These are phyloP conservation scores for Rhopalosiphum maidis DNA, from an alignment of 1,140 invertebrate species.

Conservation along the genomic window DNA sequence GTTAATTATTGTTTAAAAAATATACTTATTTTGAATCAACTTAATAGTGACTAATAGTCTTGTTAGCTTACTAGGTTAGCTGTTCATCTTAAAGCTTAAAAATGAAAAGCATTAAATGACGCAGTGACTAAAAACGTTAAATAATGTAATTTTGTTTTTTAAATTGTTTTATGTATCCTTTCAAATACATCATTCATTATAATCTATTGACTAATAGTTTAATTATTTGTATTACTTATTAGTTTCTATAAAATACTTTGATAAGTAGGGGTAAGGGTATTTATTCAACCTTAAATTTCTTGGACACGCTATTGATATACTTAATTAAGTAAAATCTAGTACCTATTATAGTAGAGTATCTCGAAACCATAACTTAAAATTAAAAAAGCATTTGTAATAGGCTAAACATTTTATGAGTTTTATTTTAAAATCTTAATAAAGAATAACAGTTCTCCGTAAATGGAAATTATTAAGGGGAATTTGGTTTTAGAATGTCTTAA, in stretches of 20 bases:
- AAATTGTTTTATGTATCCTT: not conserved
- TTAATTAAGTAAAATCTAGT: not conserved
- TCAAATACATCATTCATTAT: not conserved
- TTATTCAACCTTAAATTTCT: not conserved
- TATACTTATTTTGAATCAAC: not conserved
- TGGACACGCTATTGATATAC: not conserved
- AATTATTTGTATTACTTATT: not conserved
- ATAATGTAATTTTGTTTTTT: not conserved
- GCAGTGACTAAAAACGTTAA: not conserved
- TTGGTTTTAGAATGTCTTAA: not conserved
- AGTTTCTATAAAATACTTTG: not conserved
- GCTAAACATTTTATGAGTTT: constrained; percentile 31
- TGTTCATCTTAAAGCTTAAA: not conserved
- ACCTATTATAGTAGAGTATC: not conserved
- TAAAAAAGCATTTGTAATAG: not conserved
- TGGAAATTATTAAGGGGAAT: not conserved
- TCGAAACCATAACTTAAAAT: not conserved
- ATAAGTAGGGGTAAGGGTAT: not conserved
- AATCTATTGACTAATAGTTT: not conserved
- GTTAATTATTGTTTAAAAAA: not conserved
- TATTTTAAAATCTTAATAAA: constrained; percentile 32
- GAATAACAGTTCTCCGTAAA: constrained; percentile 8
- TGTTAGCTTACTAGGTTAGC: not conserved
- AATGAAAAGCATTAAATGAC: not conserved
- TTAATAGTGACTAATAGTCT: not conserved